Evolutionary conservation across 2,797 vertebrate species (phyloP), one percentile per base, ranked within the genome.

Genomic region (Argentina silus): DNA sequence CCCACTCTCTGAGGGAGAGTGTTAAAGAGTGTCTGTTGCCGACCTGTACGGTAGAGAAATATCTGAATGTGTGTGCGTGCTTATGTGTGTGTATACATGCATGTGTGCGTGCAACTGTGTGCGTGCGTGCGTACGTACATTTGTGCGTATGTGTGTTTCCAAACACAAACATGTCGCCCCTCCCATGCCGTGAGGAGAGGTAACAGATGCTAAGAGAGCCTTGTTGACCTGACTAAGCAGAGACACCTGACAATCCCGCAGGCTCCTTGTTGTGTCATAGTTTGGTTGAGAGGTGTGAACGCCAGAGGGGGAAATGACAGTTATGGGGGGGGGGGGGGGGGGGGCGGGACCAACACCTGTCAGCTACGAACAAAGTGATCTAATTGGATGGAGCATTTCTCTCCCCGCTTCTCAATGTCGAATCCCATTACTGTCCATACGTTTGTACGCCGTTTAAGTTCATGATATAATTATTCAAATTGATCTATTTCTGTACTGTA

Each of bases 101-200:
- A 27, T 69, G 14, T 56, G 51, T 14, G 12, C 12, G 51, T 55
- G 23, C 0, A 12, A 10, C 44, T 19, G 63, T 48, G 15, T 45
- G 11, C 8, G 57, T 10, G 6, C 3, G 2, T 23, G 36, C 44
- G 17, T 47, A 36, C 21, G 43, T 69, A 36, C 45, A 17, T 70
- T 10, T 70, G 53, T 77, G 69, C 63, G 48, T 43, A 7, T 72
- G 57, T 65, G 55, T 48, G 15, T 57, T 43, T 65, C 19, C 47
- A 2, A 17, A 3, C 14, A 42, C 27, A 12, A n/a, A 43, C 50
- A 53, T 11, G 1, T n/a, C 6, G 11, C 3, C 12, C 50, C 15
- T 53, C 1, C 50, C 14, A 14, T 11, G 4, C n/a, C 50, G 14
- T 53, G 12, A 53, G 12, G 12, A 15, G 50, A 6, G 19, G 5